These are phyloP conservation scores for Palythoa caribaeorum DNA, from an alignment of 92 coral and sea anemone genomes.

Conservation along the genomic window DNA sequence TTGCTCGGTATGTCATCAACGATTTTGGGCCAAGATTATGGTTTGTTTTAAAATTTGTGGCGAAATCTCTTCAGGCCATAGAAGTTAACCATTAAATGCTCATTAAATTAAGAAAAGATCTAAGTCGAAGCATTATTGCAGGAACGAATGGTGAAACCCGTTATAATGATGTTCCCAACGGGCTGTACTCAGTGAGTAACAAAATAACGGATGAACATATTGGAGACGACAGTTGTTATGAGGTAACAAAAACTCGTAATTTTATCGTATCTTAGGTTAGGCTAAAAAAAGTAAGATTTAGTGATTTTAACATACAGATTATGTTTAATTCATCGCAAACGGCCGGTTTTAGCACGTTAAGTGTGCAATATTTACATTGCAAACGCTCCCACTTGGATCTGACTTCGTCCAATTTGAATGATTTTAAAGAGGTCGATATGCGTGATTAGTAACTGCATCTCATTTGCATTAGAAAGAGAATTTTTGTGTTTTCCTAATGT, in stretches of 20 bases:
- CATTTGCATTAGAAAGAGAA: constrained; percentile 31
- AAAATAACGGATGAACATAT: constrained; percentile 61
- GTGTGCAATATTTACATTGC: constrained; percentile 38
- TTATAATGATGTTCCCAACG: constrained; percentile 54
- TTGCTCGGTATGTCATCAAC: constrained; percentile 3
- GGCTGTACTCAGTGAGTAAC: constrained; percentile 29
- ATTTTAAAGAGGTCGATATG: background rate
- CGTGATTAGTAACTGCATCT: background rate
- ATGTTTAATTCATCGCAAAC: constrained; percentile 27
- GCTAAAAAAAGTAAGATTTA: background rate
- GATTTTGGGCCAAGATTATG: background rate
- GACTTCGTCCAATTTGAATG: background rate
- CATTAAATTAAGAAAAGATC: background rate
- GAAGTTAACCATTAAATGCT: background rate
- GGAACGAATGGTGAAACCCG: constrained; percentile 36
- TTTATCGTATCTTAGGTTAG: background rate
- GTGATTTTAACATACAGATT: background rate
- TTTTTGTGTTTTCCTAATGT: background rate
- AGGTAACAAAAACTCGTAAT: constrained; percentile 56
- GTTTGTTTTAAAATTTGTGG: constrained; percentile 26
- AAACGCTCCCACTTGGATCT: background rate
- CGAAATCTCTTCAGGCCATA: constrained; percentile 33
- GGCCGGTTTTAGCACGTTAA: constrained; percentile 40
- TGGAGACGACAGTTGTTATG: constrained; percentile 86
- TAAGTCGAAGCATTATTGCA: constrained; percentile 11